phyloP scores from a whole-genome alignment of 2,113 vertebrate species.

The Eolophus roseicapilla region DNA sequence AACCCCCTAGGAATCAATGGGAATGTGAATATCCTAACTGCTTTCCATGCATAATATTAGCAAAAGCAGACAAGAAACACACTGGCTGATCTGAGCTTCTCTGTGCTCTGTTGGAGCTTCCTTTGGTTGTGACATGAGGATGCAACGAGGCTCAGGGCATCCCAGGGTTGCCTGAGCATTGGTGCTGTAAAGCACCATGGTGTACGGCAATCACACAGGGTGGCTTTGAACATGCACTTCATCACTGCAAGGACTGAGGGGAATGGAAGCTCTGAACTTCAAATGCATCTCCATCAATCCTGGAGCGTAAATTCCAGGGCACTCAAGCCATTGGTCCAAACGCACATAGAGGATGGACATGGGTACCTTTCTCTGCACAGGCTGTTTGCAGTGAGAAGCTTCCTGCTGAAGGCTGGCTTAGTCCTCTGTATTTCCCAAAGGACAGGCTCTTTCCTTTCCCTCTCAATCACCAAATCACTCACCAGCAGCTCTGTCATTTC shows the following conservation, averaged over 20 bases:
- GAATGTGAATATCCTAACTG: background rate
- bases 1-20: background rate
- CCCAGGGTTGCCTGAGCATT: background rate
- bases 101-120: background rate
- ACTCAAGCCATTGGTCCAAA: background rate
- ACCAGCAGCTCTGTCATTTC: background rate
- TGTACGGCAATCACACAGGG: too few relatives aligned
- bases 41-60: background rate
- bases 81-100: background rate
- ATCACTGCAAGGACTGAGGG: background rate
- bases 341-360: accelerated
- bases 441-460: background rate
- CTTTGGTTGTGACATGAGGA: background rate
- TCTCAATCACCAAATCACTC: background rate
- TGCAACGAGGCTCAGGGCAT: accelerated
- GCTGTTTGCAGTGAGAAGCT: background rate
- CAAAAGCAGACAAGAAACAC: background rate
- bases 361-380: background rate
- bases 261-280: background rate
- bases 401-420: background rate
- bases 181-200: accelerated
- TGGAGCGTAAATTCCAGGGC: background rate
- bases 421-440: background rate
- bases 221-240: background rate
- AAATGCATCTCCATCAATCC: background rate